phyloP scores from a whole-genome alignment of 2,113 vertebrate genomes.

The Siniperca chuatsi region DNA sequence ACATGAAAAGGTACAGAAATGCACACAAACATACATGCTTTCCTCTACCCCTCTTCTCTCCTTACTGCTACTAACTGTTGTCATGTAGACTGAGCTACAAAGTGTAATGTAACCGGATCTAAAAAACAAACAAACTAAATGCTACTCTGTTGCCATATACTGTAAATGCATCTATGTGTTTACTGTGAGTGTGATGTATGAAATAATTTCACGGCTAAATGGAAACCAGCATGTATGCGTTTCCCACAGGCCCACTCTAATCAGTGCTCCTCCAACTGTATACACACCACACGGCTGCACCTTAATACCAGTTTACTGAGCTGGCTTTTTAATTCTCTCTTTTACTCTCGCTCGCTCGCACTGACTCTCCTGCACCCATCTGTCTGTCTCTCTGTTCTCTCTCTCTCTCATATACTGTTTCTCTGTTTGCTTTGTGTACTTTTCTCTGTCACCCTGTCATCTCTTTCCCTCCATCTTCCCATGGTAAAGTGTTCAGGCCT shows the following conservation, averaged over 20 bases:
- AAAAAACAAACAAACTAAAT: not conserved
- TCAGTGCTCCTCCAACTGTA: slow-evolving; percentile 75
- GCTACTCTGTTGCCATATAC: slow-evolving; percentile 29
- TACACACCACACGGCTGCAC: slow-evolving; percentile 71
- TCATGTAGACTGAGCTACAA: not conserved
- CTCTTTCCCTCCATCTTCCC: slow-evolving; percentile 22
- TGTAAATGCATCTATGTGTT: slow-evolving; percentile 58
- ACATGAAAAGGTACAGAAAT: not conserved
- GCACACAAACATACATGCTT: not conserved
- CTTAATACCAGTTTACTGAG: slow-evolving; percentile 76
- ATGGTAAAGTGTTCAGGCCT: slow-evolving; percentile 9
- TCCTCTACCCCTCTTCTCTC: not conserved
- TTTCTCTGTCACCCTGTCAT: slow-evolving; percentile 24
- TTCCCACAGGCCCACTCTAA: slow-evolving; percentile 73
- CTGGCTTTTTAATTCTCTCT: slow-evolving; percentile 69
- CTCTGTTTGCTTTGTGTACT: slow-evolving; percentile 18
- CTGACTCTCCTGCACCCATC: slow-evolving; percentile 56
- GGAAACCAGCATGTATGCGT: slow-evolving; percentile 64
- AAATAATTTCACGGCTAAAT: slow-evolving; percentile 76
- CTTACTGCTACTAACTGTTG: not conserved
- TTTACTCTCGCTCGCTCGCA: slow-evolving; percentile 38
- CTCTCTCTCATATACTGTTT: slow-evolving; percentile 20
- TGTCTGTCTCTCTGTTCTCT: slow-evolving; percentile 49
- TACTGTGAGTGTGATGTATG: slow-evolving; percentile 66
- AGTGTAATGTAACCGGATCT: slow-evolving; percentile 24